phyloP scores from a whole-genome alignment of 2,888 invertebrate species.

The Coecobrya sp. region DNA sequence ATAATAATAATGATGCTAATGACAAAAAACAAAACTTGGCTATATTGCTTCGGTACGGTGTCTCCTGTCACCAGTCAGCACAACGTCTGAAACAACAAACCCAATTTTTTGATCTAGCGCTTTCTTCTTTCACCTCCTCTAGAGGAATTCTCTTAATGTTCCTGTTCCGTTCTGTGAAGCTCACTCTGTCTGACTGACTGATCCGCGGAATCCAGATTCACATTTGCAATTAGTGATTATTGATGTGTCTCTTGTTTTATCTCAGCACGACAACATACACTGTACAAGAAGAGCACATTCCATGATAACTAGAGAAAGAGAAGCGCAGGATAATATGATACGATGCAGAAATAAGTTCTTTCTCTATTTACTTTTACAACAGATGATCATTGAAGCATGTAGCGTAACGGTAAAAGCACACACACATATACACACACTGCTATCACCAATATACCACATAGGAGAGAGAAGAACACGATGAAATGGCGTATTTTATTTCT shows the following conservation, averaged over 20 bases:
- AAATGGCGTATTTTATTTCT: not conserved
- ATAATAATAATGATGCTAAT: too few species aligned
- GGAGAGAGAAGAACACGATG: not conserved
- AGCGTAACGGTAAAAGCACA: constrained; percentile 48
- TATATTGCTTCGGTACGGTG: not conserved
- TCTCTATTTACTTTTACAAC: constrained; percentile 37
- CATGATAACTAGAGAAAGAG: not conserved
- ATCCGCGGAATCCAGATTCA: constrained; percentile 11
- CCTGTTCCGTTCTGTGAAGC: not conserved
- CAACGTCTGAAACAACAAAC: not conserved
- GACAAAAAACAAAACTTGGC: not conserved
- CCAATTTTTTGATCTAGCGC: constrained; percentile 22
- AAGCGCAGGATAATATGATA: not conserved
- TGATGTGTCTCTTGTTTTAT: constrained; percentile 27
- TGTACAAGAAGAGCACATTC: not conserved
- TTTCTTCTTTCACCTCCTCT: not conserved
- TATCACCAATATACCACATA: not conserved
- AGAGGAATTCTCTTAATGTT: not conserved
- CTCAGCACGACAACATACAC: not conserved
- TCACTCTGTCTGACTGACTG: constrained; percentile 2
- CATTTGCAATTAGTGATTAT: constrained; percentile 19
- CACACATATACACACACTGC: too few species aligned
- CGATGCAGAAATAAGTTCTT: not conserved
- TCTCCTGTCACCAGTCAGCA: constrained; percentile 52
- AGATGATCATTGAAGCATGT: constrained; percentile 59